Evolutionary conservation across 1,140 invertebrate species (phyloP).

Genomic region (Dermatophagoides farinae): DNA sequence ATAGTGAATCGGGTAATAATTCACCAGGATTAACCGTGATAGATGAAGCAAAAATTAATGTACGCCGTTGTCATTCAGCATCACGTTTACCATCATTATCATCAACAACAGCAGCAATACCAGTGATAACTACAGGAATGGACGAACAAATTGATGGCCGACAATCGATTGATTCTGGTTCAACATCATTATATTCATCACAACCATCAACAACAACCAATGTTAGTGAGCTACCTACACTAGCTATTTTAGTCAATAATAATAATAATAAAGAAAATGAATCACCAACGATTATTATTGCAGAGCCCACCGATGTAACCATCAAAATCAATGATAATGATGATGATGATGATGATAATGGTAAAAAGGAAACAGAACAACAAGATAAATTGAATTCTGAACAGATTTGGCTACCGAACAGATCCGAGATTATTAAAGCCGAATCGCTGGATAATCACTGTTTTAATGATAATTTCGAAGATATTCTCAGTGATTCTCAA

Average conservation of each 20-base stretch:
- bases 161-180: not conserved
- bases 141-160: not conserved
- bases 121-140: not conserved
- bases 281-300: too few relatives aligned
- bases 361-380: too few relatives aligned
- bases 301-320: too few relatives aligned
- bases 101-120: not conserved
- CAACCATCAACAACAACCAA: not conserved
- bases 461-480: too few relatives aligned
- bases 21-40: not conserved
- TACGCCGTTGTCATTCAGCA: constrained; percentile 18
- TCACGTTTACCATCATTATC: constrained; percentile 4
- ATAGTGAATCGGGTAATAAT: not conserved
- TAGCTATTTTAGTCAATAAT: not conserved
- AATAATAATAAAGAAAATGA: not conserved
- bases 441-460: too few relatives aligned
- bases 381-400: too few relatives aligned
- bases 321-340: too few relatives aligned
- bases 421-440: too few relatives aligned
- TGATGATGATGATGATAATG: too few relatives aligned
- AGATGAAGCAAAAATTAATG: not conserved
- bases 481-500: too few relatives aligned
- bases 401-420: too few relatives aligned
- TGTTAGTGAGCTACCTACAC: not conserved
- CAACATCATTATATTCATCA: not conserved